Percentiles rank a stretch among this genome's conserved stretches.
Evolutionary conservation across 2,888 invertebrate genomes (phyloP).

Genomic region (Diploptera punctata): DNA sequence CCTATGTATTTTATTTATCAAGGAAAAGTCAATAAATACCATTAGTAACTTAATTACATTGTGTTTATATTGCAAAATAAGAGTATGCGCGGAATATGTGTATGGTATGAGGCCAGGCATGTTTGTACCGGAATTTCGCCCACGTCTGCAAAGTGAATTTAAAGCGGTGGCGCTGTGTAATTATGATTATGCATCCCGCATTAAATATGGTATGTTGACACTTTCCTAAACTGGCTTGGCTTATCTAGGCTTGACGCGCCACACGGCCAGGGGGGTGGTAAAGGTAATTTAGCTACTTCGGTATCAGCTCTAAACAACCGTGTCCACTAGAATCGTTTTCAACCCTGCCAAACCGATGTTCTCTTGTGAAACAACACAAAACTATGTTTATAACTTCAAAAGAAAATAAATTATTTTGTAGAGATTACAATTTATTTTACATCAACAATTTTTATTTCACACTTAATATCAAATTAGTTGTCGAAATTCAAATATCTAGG

Average conservation of each 20-base stretch:
- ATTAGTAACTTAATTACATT: no score
- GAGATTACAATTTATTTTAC: no score
- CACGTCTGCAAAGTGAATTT: background rate
- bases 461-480: no score
- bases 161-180: slow-evolving; percentile 9
- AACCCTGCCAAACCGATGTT: no score
- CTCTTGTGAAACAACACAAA: no score
- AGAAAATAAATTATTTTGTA: no score
- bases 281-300: background rate
- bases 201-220: slow-evolving; percentile 30
- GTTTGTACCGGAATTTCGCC: background rate
- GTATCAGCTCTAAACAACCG: background rate
- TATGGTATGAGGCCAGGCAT: background rate
- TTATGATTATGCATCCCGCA: slow-evolving; percentile 19
- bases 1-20: background rate
- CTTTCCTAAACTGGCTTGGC: background rate
- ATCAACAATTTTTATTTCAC: no score
- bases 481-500: no score
- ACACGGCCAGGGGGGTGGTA: background rate
- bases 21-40: no score
- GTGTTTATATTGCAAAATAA: no score
- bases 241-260: slow-evolving; percentile 11
- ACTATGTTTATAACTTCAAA: no score
- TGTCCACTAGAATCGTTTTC: background rate
- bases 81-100: background rate